Evolutionary conservation across 1,140 invertebrate species (phyloP), one percentile per base, ranked within the genome.

Genomic region (Ooceraea biroi): DNA sequence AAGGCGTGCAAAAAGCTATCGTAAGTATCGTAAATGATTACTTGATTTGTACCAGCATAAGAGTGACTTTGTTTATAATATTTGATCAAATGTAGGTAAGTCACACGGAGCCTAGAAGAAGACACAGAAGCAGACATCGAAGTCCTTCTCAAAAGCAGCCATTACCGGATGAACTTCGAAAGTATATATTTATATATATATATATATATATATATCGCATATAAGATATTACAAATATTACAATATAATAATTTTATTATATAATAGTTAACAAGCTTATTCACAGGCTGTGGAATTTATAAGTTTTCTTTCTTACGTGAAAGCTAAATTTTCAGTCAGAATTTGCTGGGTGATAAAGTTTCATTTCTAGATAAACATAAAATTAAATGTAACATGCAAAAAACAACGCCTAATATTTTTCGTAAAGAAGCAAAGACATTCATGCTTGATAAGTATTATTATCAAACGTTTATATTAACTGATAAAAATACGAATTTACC

Each of bases 1-100:
- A 96, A 89, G 95, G 95, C 22, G 95, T 95, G 65, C 94, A 94
- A 91, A 93, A 93, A 90, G 94, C 94, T 52, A 92, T 94, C 72
- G 94, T 94, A 84, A 91, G 92, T 93, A 89, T 58, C 27, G 44
- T 74, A 30, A 60, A 11, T 82, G 52, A 82, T 36, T 72, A 80
- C 25, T 14, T 27, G 5, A 55, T 22, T 50, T 7, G 0, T 48
- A 0, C 82, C 44, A 74, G 74, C 84, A 52, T 68, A 36, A 46
- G 63, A 17, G 68, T 52, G 57, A 30, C 25, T 44, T 55, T 36
- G 4, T 25, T 82, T 73, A 7, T 82, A 50, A 82, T 36, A 60
- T 61, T 41, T 48, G 17, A 58, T 44, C 19, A 41, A 57, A 36
- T 44, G 3, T 30, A 94, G 93, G 93, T 94, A 5, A 94, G 94